Evolutionary conservation across 2,797 vertebrate genomes (phyloP), one percentile per base, ranked within the genome.

Genomic region (Danionella dracula): DNA sequence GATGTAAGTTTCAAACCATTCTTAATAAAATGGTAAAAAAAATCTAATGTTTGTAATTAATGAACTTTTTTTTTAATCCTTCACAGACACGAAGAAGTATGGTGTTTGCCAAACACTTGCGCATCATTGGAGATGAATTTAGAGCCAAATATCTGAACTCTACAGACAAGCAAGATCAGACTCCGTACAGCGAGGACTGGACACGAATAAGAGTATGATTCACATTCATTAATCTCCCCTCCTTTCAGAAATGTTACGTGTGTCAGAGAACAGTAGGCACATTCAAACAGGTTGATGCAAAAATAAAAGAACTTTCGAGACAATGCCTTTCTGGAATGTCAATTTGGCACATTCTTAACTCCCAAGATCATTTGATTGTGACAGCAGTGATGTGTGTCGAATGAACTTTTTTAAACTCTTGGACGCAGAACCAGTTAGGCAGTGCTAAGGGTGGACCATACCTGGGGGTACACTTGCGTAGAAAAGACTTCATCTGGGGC

Each of bases 401-500:
- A 1, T 53, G 5, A 50, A 17, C 20, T 34, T 9, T 63, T 51
- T 35, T n/a, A 66, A 12, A 50, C 13, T 75, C 54, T 69, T 5
- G 37, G 58, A 12, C 10, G 6, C 66, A 98, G 96, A 86, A 86
- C 38, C 85, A 90, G 72, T 80, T 78, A 2, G 93, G 93, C 64
- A 91, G 87, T 13, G 90, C 94, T 6, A 81, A 82, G 59, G 97
- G 97, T 0, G 97, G 94, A 1, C 86, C 94, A 0, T 98, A 97
- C 74, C 86, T 99, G 1, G 95, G 83, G 0, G 93, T 93, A 17
- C 97, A 99, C 70, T 87, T 99, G 34, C 88, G 95, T 48, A 89
- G 96, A 44, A 98, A 91, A 68, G 97, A 99, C 79, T 99, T 99
- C 34, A 86, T 97, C 74, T 99, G 96, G 96, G 97, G 95, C 46